Percentiles rank a stretch among this genome's conserved stretches.
These are phyloP conservation scores for Mesitornis unicolor DNA, from an alignment of 2,113 vertebrate species.

Conservation along the genomic window DNA sequence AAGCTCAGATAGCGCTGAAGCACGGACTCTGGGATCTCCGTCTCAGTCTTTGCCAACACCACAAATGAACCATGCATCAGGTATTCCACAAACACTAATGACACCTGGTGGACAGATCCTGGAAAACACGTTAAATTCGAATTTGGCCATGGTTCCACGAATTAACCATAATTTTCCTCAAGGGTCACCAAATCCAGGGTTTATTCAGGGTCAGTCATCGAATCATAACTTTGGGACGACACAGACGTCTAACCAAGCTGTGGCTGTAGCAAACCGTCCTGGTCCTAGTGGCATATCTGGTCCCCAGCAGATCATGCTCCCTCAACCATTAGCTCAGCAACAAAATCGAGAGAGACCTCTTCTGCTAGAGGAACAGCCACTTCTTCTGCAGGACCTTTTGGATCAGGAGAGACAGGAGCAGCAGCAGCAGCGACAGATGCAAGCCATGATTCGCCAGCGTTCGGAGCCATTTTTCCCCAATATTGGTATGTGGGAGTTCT, in stretches of 20 bases:
- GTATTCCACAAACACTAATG: slow-evolving; percentile 72
- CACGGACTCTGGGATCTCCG: slow-evolving; percentile 76
- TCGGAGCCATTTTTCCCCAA: slow-evolving; percentile 86
- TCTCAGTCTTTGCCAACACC: slow-evolving; percentile 71
- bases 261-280: slow-evolving; percentile 72
- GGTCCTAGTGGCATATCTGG: slow-evolving; percentile 61
- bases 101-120: slow-evolving; percentile 70
- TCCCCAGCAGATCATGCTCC: slow-evolving; percentile 79
- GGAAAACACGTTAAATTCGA: slow-evolving; percentile 72
- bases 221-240: slow-evolving; percentile 69
- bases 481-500: slow-evolving; percentile 77
- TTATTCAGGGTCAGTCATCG: slow-evolving; percentile 68
- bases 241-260: slow-evolving; percentile 61
- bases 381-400: slow-evolving; percentile 94
- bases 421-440: slow-evolving; percentile 97
- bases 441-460: slow-evolving; percentile 91
- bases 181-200: slow-evolving; percentile 75
- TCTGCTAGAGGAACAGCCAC: slow-evolving; percentile 92
- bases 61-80: slow-evolving; percentile 69
- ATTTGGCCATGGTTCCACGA: slow-evolving; percentile 73
- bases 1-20: slow-evolving; percentile 76
- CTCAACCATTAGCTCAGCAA: slow-evolving; percentile 76
- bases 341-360: slow-evolving; percentile 81
- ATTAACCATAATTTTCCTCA: slow-evolving; percentile 78
- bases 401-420: slow-evolving; percentile 97